Percentiles rank a stretch among this genome's conserved stretches.
These are phyloP conservation scores for Patagioenas fasciata DNA, from an alignment of 2,113 vertebrate species.

Conservation along the genomic window DNA sequence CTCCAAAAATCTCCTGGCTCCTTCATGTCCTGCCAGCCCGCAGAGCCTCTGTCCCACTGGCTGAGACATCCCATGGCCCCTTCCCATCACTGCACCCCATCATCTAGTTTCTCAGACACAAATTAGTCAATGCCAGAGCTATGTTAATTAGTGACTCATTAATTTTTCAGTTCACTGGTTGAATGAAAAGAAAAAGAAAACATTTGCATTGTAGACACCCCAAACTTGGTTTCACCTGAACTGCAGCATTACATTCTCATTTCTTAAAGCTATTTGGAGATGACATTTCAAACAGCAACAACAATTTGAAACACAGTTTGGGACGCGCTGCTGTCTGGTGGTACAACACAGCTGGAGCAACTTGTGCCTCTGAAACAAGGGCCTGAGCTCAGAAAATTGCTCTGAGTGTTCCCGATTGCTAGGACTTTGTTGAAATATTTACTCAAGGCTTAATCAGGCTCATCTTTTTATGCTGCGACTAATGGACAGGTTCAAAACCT, in stretches of 20 bases:
- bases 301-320: background rate
- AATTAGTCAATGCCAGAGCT: constrained; percentile 11
- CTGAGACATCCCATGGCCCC: background rate
- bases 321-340: background rate
- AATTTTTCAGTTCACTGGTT: constrained; percentile 31
- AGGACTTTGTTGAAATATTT: background rate
- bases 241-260: background rate
- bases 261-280: background rate
- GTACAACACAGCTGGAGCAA: background rate
- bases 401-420: background rate
- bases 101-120: background rate
- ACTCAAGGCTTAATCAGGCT: background rate
- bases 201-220: background rate
- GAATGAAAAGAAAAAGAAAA: background rate
- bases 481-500: background rate
- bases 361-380: background rate
- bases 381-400: background rate
- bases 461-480: background rate
- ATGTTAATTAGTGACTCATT: constrained; percentile 20
- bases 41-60: background rate
- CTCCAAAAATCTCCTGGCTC: background rate
- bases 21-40: background rate
- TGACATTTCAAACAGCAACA: background rate
- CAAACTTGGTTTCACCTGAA: background rate
- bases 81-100: background rate